Base-by-base conservation (phyloP, 2,797 vertebrate species). In the Chloroceryle inda region DNA sequence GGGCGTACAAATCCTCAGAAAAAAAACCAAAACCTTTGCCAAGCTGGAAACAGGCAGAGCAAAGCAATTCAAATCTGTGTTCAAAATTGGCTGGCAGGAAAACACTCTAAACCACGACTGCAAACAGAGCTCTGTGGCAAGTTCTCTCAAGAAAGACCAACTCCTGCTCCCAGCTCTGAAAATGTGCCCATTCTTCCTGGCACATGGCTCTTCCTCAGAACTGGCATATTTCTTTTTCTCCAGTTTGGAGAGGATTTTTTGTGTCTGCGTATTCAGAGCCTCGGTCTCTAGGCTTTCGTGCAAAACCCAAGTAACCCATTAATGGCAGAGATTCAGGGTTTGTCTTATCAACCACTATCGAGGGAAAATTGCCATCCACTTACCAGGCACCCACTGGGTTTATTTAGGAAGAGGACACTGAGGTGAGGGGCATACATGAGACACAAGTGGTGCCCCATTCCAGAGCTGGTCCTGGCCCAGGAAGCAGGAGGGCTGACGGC, bases 361-460 rank as follows among this genome's bases (percentile, higher is more conserved):
- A 40, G 47, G 29, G 44, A 35, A 64, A 75, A 75, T 18, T 29
- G 10, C 5, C 20, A 19, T n/a, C 14, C 2, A 0, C 23, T 56
- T 67, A 35, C 21, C 14, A 5, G 3, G 13, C 20, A 52, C 53
- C 33, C 47, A 20, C 26, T 47, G 44, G 26, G 47, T 53, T 71
- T 17, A 16, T 75, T 45, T 19, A 68, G 24, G 7, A 55, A 78
- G 68, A n/a, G 22, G 33, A 27, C 3, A 1, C 27, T 47, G 72
- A 58, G 27, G n/a, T 38, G 44, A 1, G 1, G 11, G 20, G 31
- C 24, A 68, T 50, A 56, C 23, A 27, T 0, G 1, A 37, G 42
- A 71, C 17, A 20, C 0, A 0, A 71, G 44, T 0, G 1, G 3
- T 2, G 63, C 11, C 15, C 21, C 21, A 2, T 10, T 55, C 67